These are phyloP conservation scores for Sphenopsis melanotis DNA, from an alignment of 2,797 vertebrate species.

Conservation along the genomic window DNA sequence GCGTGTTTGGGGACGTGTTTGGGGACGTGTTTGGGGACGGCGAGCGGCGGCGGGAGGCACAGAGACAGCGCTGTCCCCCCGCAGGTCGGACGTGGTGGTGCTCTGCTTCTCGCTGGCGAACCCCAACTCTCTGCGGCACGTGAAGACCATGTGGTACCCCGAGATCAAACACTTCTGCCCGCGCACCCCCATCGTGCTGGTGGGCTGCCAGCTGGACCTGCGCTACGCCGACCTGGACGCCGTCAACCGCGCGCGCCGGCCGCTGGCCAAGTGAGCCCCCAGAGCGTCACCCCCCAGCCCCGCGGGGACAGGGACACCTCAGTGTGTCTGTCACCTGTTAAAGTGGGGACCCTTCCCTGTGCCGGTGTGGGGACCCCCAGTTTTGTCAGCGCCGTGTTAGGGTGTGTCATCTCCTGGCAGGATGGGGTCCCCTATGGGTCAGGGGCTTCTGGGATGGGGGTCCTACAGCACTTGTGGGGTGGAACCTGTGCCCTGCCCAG, in stretches of 20 bases:
- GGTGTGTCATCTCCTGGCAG: background rate
- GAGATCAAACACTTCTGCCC: conserved; percentile 96
- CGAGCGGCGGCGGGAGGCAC: rapidly evolving
- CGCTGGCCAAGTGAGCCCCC: conserved; percentile 50
- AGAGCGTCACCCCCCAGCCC: no score
- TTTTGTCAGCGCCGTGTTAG: rapidly evolving
- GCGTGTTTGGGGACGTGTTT: background rate
- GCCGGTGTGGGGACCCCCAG: rapidly evolving
- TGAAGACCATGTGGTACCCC: conserved; percentile 91
- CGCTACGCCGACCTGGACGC: conserved; percentile 80
- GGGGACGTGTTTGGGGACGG: background rate
- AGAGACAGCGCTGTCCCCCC: background rate
- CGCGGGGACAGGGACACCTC: background rate
- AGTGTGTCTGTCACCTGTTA: background rate
- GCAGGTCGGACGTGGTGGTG: conserved; percentile 90
- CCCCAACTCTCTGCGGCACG: conserved; percentile 89
- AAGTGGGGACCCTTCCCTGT: background rate
- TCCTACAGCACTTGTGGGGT: background rate
- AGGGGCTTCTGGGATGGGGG: background rate
- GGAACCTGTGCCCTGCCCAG: background rate
- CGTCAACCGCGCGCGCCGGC: conserved; percentile 46
- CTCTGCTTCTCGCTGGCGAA: conserved; percentile 93
- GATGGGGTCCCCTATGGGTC: background rate
- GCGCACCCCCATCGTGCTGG: conserved; percentile 89
- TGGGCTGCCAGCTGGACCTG: conserved; percentile 94